These are phyloP conservation scores for Hesperia comma DNA, from an alignment of 2,888 invertebrate genomes.

Conservation along the genomic window DNA sequence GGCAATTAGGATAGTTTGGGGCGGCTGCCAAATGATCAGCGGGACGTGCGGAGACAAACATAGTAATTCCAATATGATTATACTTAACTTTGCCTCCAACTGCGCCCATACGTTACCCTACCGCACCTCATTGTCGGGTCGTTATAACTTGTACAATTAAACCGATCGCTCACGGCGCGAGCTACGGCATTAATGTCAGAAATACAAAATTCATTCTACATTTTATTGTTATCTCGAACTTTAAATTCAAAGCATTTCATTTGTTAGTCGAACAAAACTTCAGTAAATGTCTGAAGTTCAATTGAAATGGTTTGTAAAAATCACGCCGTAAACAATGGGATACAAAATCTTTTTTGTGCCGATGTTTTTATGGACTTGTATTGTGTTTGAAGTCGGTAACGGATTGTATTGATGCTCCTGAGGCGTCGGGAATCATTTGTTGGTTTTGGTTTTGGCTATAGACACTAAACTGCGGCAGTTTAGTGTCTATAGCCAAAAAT, in stretches of 20 bases:
- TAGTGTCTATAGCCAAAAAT: too few relatives aligned
- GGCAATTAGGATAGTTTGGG: slow-evolving; percentile 76
- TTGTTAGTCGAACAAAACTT: slow-evolving; percentile 4
- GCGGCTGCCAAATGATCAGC: slow-evolving; percentile 72
- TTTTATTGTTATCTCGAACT: not conserved
- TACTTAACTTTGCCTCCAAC: slow-evolving; percentile 15
- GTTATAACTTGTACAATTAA: slow-evolving; percentile 13
- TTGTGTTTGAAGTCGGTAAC: not conserved
- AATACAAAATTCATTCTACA: not conserved
- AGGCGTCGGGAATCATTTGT: not conserved
- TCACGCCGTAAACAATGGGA: not conserved
- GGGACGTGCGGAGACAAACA: slow-evolving; percentile 36
- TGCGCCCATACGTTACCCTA: slow-evolving; percentile 25
- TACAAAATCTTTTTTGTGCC: not conserved
- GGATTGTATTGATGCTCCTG: not conserved
- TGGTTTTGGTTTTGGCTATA: too few relatives aligned
- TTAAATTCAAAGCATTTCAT: slow-evolving; percentile 5
- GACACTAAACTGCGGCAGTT: too few relatives aligned
- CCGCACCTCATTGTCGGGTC: slow-evolving; percentile 18
- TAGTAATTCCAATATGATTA: slow-evolving; percentile 32
- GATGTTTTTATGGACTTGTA: not conserved
- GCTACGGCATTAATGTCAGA: not conserved
- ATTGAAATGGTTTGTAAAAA: slow-evolving; percentile 7
- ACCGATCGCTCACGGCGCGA: not conserved
- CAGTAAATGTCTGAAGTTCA: not conserved